Evolutionary conservation across 2,113 vertebrate genomes (phyloP), one percentile per base, ranked within the genome.

Genomic region (Pygoscelis antarcticus): DNA sequence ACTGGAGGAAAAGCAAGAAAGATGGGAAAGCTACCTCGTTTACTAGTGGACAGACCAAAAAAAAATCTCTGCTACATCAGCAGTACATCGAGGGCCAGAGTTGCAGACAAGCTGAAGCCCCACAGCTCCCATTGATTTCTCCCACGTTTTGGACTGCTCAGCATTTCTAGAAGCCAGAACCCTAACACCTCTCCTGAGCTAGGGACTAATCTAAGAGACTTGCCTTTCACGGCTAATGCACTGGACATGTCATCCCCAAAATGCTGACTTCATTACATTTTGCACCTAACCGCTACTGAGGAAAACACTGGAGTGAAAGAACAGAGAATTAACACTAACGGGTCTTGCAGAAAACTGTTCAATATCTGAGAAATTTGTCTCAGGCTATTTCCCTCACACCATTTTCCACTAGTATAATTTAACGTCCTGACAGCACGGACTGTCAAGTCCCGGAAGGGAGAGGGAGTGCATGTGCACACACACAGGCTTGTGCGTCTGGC

Each of bases 281-380:
- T 70, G 78, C 78, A 72, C 6, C 2, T 86, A 88, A 64, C 87
- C 58, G 81, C 70, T 52, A 2, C 74, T 18, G 78, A 21, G 10
- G 84, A 70, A 93, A 96, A 87, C 10, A 80, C 64, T 22, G 3
- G 84, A 91, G 91, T 51, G 89, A 91, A 77, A 57, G 70, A 74
- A 34, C 29, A 51, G 87, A 54, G 84, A 96, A 97, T 93, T 80
- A 90, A 81, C 70, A 40, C 77, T 27, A 94, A 80, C 19, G 0
- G 11, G 6, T 51, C 93, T 91, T 3, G 0, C 58, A 36, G 81
- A 57, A 87, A 82, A 80, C 18, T 0, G 0, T 81, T 93, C 94
- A 83, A 84, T 94, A 96, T 80, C 91, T 57, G 62, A 89, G 94
- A 90, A 87, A 91, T 91, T 66, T 93, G 94, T 91, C 96, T 79